phyloP scores from a whole-genome alignment of 92 coral and sea anemone genomes.

The Montipora capitata region DNA sequence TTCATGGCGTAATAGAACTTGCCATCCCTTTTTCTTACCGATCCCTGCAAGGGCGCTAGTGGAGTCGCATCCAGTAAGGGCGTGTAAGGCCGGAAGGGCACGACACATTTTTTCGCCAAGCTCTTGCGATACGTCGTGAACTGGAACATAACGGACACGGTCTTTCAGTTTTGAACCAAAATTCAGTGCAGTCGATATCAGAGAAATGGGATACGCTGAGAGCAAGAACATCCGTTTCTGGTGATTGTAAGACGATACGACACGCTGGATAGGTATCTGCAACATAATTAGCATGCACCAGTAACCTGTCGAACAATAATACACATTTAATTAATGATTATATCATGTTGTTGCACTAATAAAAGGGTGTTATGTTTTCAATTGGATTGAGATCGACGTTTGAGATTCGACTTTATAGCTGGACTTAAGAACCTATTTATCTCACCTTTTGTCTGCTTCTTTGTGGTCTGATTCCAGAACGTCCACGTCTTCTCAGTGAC shows the following conservation, averaged over 20 bases:
- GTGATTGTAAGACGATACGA: background rate
- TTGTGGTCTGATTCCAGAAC: constrained; percentile 56
- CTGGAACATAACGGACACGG: constrained; percentile 25
- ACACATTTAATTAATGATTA: too few relatives aligned
- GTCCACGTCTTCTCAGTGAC: background rate
- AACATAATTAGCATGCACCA: constrained; percentile 42
- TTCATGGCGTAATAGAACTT: constrained; percentile 30
- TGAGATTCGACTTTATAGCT: background rate
- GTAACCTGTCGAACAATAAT: too few relatives aligned
- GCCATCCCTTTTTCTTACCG: constrained; percentile 74
- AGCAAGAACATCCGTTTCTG: background rate
- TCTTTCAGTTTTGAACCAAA: constrained; percentile 46
- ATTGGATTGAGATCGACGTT: background rate
- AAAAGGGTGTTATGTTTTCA: background rate
- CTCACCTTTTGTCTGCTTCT: constrained; percentile 50
- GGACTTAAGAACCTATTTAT: background rate
- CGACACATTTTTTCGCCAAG: constrained; percentile 67
- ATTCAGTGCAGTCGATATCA: constrained; percentile 48
- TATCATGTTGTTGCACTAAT: background rate
- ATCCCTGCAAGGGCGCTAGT: constrained; percentile 33
- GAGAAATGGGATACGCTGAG: constrained; percentile 55
- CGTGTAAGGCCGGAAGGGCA: constrained; percentile 67
- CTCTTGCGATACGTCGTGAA: constrained; percentile 38
- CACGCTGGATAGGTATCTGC: constrained; percentile 7
- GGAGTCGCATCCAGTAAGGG: constrained; percentile 60